A percentile compares a stretch with the other conserved stretches of the same genome.
phyloP scores from a whole-genome alignment of 2,888 invertebrate genomes.

The Desoria tigrina region DNA sequence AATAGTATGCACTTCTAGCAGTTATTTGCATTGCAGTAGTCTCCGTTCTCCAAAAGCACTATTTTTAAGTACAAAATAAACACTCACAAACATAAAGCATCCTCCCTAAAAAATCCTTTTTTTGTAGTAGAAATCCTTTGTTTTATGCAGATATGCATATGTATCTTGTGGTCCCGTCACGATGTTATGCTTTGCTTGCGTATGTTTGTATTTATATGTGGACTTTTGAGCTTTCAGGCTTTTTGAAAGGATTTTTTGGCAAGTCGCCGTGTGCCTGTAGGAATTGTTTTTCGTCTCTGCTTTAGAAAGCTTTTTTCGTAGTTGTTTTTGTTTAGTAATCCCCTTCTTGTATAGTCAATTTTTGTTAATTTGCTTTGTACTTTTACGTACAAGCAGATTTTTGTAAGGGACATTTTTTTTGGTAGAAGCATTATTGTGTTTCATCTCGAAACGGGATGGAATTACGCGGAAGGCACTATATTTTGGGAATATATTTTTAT shows the following conservation, averaged over 20 bases:
- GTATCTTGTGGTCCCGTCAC: too few species aligned
- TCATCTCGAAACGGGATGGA: too few species aligned
- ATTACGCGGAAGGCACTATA: too few species aligned
- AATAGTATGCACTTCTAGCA: too few species aligned
- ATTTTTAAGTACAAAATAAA: conserved; percentile 11
- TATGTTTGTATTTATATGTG: conserved; percentile 5
- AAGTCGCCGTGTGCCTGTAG: not conserved
- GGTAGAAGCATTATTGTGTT: not conserved
- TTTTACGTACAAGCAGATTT: too few species aligned
- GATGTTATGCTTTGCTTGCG: conserved; percentile 7
- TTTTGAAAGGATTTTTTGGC: not conserved
- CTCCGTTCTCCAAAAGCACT: not conserved
- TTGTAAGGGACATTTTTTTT: conserved; percentile 1
- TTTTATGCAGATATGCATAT: too few species aligned
- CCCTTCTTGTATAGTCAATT: not conserved
- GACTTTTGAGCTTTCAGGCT: not conserved
- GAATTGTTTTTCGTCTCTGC: too few species aligned
- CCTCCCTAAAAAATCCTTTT: not conserved
- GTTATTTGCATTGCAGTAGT: too few species aligned
- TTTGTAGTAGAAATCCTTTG: not conserved
- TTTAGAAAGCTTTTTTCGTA: not conserved
- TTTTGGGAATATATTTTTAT: conserved; percentile 2
- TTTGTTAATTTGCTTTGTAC: conserved; percentile 8
- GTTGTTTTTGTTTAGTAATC: not conserved
- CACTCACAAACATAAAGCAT: conserved; percentile 7